Percentiles rank a stretch among this genome's conserved stretches.
These are phyloP conservation scores for Laupala kohalensis DNA, from an alignment of 1,140 invertebrate species.

Conservation along the genomic window DNA sequence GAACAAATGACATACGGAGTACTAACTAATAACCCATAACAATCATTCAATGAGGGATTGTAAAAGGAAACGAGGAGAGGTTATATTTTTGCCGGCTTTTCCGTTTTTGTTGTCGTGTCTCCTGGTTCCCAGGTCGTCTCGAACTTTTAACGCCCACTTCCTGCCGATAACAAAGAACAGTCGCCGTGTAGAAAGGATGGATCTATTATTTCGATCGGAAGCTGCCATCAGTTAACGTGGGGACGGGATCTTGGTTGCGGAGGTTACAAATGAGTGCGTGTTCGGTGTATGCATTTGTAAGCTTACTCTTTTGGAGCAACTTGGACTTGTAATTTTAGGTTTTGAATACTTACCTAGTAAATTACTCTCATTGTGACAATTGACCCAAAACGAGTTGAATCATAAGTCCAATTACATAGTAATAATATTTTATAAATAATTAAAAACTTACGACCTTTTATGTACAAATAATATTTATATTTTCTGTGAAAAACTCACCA, in stretches of 20 bases:
- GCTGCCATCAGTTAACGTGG: not conserved
- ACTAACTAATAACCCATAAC: slow-evolving; percentile 10
- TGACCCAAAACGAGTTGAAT: too few relatives aligned
- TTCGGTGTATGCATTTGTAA: too few relatives aligned
- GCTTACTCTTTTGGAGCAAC: too few relatives aligned
- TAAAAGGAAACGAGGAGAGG: not conserved
- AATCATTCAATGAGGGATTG: slow-evolving; percentile 4
- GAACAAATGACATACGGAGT: slow-evolving; percentile 8
- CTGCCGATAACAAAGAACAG: slow-evolving; percentile 3
- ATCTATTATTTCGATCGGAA: slow-evolving; percentile 8
- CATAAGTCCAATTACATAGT: too few relatives aligned
- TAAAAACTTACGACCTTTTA: too few relatives aligned
- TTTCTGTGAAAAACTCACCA: too few relatives aligned
- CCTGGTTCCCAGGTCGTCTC: not conserved
- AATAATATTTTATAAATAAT: too few relatives aligned
- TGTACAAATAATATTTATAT: too few relatives aligned
- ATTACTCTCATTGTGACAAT: too few relatives aligned
- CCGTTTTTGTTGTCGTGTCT: not conserved
- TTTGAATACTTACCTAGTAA: too few relatives aligned
- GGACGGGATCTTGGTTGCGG: not conserved
- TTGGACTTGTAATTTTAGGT: too few relatives aligned
- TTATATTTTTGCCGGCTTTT: not conserved
- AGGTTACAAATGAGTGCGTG: too few relatives aligned
- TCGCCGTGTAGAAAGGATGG: not conserved
- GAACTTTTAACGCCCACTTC: not conserved